Conservation (phyloP, 2,888 invertebrate species). For the Beris morrisii region DNA sequence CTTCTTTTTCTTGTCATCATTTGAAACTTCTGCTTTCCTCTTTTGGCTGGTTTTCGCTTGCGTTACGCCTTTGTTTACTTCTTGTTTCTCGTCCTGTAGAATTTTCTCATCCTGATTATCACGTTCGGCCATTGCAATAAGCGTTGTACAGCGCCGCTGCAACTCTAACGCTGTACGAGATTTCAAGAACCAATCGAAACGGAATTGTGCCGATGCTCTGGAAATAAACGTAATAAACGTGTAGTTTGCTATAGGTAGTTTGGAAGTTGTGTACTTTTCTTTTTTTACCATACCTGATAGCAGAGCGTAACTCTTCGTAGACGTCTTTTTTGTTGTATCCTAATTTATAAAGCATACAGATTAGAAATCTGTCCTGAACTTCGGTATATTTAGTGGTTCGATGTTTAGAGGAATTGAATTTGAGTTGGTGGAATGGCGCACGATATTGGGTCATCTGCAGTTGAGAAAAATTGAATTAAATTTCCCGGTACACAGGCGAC, state of each 20-base stretch:
- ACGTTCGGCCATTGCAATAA: conserved; percentile 96
- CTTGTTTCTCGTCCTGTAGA: conserved; percentile 85
- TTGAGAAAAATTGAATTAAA: neutral
- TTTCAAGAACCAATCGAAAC: conserved; percentile 99
- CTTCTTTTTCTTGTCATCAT: conserved; percentile 56
- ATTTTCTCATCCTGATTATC: conserved; percentile 98
- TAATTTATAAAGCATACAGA: conserved; percentile 97
- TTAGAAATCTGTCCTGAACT: conserved; percentile 86
- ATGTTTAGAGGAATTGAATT: conserved; percentile 98
- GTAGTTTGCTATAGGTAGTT: neutral
- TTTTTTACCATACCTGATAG: conserved; percentile 67
- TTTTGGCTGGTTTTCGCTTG: conserved; percentile 59
- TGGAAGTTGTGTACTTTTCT: neutral
- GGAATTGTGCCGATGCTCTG: conserved; percentile 82
- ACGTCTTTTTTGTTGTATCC: conserved; percentile 99
- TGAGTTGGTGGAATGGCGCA: conserved; percentile 96
- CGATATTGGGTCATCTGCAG: conserved; percentile 75
- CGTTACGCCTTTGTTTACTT: conserved; percentile 57
- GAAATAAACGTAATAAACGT: neutral
- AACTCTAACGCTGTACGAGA: conserved; percentile 96
- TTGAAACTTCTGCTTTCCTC: conserved; percentile 65
- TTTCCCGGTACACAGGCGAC: too few relatives aligned
- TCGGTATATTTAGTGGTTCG: conserved; percentile 88
- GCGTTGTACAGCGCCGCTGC: conserved; percentile 94
- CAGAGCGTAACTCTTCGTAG: conserved; percentile 93